Evolutionary conservation across 2,888 invertebrate species (phyloP).

Genomic region (Ophraella communa): DNA sequence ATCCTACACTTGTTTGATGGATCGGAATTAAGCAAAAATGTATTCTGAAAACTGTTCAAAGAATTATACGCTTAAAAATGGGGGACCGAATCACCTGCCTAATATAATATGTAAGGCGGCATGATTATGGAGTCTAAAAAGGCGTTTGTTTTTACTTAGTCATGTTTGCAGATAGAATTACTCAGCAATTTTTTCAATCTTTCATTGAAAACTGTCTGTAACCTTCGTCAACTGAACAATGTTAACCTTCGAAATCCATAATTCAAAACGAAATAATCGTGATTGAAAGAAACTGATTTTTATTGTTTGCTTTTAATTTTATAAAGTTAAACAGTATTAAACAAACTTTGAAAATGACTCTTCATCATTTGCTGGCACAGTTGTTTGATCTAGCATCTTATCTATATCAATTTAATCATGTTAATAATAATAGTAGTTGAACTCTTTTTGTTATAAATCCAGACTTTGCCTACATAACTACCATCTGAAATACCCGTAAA

Average conservation of each 20-base stretch:
- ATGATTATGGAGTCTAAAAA: not conserved
- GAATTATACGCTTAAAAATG: not conserved
- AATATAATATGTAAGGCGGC: not conserved
- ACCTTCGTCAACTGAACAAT: conserved; percentile 3
- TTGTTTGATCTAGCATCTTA: too few relatives aligned
- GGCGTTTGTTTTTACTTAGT: conserved; percentile 20
- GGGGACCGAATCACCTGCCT: conserved; percentile 5
- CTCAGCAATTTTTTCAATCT: conserved; percentile 10
- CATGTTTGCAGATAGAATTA: conserved; percentile 19
- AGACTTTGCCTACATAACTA: too few relatives aligned
- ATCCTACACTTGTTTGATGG: not conserved
- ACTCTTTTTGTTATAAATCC: too few relatives aligned
- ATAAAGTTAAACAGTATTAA: not conserved
- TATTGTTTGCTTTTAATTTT: not conserved
- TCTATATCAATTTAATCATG: too few relatives aligned
- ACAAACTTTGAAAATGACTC: not conserved
- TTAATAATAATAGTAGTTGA: too few relatives aligned
- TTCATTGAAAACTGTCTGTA: conserved; percentile 10
- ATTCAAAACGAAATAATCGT: not conserved
- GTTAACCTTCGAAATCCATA: not conserved
- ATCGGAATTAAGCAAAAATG: not conserved
- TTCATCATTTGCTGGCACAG: too few relatives aligned
- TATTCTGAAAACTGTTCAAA: not conserved
- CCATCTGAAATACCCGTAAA: too few relatives aligned
- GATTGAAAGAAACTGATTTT: not conserved